Evolutionary conservation across 37 sponge, comb jelly and placozoan genomes (phyloP), one percentile per base, ranked within the genome.

Genomic region (Dysidea cf. avara): DNA sequence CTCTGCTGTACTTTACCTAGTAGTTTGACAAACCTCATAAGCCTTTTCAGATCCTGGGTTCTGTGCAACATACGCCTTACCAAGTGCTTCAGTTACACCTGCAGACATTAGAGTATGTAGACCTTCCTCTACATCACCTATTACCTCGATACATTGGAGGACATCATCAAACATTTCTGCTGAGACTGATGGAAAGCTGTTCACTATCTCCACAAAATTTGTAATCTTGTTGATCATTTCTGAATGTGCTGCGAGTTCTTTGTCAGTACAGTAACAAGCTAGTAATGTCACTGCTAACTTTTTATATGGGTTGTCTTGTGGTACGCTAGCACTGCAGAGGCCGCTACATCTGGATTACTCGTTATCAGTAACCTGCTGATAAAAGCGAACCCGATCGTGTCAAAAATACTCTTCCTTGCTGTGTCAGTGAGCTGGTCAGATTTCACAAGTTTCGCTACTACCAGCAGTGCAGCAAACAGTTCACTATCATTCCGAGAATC

Each of bases 221-320:
- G n/a, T n/a, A n/a, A n/a, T n/a, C n/a, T n/a, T n/a, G n/a, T n/a
- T n/a, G n/a, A n/a, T n/a, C 64, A 66, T 11, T n/a, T 26, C 65
- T 39, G 7, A 29, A 20, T 11, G 26, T 18, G 63, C 51, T 3
- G 79, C 92, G 61, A 92, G 55, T 29, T 92, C 80, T 22, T 59
- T 65, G 67, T 92, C 92, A 57, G 92, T 87, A 56, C 83, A 72
- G 71, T 80, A 92, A 65, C 90, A 92, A 18, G 90, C 80, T 18
- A 92, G 64, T 16, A 92, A 34, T 9, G 90, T 80, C 22, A 92
- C 73, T 0, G 92, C 92, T 14, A 92, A 76, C 53, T 48, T 62
- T 55, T 76, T 83, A 61, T 61, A 87, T 57, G 16, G 1, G 7
- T 20, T 57, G 1, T 57, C 0, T 57, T 17, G 11, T 3, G 1